Evolutionary conservation across 2,888 invertebrate genomes (phyloP).

Genomic region (Melinaea menophilus): DNA sequence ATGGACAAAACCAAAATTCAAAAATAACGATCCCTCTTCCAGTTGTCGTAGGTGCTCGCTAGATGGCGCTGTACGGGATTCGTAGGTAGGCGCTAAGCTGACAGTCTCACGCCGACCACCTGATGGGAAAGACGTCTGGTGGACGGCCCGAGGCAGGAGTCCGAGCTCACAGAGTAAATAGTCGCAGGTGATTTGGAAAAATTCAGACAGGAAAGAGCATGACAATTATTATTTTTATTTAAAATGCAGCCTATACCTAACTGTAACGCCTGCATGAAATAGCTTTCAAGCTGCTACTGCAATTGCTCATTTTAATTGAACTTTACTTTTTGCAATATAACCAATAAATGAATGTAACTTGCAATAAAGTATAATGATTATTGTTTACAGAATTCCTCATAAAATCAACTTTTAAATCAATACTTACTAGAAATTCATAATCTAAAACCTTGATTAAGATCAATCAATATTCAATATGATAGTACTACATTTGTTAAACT

Average conservation of each 20-base stretch:
- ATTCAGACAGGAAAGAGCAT: slow-evolving; percentile 20
- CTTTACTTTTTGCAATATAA: too few species aligned
- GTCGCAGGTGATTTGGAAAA: slow-evolving; percentile 52
- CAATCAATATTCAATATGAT: too few species aligned
- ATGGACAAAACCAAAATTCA: slow-evolving; percentile 22
- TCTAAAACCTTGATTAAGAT: too few species aligned
- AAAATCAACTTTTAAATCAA: too few species aligned
- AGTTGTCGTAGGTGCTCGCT: slow-evolving; percentile 46
- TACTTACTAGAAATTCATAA: too few species aligned
- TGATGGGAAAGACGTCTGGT: slow-evolving; percentile 74
- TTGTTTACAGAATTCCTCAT: too few species aligned
- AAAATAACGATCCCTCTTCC: slow-evolving; percentile 32
- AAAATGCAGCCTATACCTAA: slow-evolving; percentile 10
- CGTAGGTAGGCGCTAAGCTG: slow-evolving; percentile 46
- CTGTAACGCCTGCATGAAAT: slow-evolving; percentile 21
- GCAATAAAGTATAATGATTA: too few species aligned
- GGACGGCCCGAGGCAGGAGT: slow-evolving; percentile 65
- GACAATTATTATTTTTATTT: slow-evolving; percentile 6
- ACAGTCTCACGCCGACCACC: slow-evolving; percentile 50
- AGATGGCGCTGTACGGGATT: slow-evolving; percentile 46
- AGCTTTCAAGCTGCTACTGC: slow-evolving; percentile 20
- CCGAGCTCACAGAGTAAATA: slow-evolving; percentile 62
- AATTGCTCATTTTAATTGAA: too few species aligned
- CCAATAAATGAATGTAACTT: too few species aligned
- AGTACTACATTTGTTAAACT: too few species aligned